These are phyloP conservation scores for Myiotriccus ornatus DNA, from an alignment of 2,797 vertebrate species.

Conservation along the genomic window DNA sequence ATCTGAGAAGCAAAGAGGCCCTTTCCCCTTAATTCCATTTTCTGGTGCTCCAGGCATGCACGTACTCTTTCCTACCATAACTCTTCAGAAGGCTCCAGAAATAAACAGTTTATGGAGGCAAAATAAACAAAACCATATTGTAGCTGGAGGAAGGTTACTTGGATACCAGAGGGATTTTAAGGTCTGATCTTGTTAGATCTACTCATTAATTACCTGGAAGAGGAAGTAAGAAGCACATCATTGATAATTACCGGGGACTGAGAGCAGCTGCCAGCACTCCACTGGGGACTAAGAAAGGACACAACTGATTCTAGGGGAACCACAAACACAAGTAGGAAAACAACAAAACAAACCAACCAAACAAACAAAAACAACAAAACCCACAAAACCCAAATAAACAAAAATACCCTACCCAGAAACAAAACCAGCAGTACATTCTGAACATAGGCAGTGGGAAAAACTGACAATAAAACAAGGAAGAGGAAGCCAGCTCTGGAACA, in stretches of 20 bases:
- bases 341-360: background rate
- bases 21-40: background rate
- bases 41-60: background rate
- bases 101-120: background rate
- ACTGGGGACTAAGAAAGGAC: background rate
- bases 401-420: no score
- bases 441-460: background rate
- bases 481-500: background rate
- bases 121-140: slow-evolving; percentile 25
- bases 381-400: background rate
- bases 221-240: slow-evolving; percentile 24
- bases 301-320: background rate
- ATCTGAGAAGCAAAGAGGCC: background rate
- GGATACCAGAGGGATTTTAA: slow-evolving; percentile 37
- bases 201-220: slow-evolving; percentile 64
- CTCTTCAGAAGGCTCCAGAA: background rate
- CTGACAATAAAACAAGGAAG: background rate
- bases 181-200: slow-evolving; percentile 31
- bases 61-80: background rate
- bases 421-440: background rate
- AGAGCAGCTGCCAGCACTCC: slow-evolving; percentile 4
- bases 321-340: background rate
- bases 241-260: background rate
- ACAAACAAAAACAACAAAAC: no score
- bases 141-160: slow-evolving; percentile 2